Evolutionary conservation across 2,113 vertebrate species (phyloP).

Genomic region (Pyrgilauda ruficollis): DNA sequence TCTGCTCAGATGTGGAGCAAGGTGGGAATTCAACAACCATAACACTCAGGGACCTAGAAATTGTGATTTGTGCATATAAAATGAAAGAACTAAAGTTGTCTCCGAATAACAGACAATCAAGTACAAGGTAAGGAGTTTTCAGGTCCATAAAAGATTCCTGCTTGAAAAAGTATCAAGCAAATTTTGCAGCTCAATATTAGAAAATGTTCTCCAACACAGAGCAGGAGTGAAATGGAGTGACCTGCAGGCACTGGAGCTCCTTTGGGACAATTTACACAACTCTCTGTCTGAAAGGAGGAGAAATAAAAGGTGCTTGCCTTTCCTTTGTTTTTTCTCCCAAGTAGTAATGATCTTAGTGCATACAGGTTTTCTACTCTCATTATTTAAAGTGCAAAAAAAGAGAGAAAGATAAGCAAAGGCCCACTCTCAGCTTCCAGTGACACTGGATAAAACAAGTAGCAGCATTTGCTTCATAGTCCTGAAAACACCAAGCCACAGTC

Average conservation of each 20-base stretch:
- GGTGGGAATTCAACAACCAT: background rate
- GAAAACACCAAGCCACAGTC: background rate
- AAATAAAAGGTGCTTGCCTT: background rate
- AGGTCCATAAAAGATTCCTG: background rate
- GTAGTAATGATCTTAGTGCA: accelerated
- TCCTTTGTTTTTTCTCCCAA: background rate
- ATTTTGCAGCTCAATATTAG: background rate
- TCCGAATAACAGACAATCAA: background rate
- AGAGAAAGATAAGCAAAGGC: background rate
- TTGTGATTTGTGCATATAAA: background rate
- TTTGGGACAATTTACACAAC: background rate
- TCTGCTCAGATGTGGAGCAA: background rate
- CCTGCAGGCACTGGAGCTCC: background rate
- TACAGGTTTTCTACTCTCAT: background rate
- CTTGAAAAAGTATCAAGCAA: background rate
- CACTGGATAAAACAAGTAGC: background rate
- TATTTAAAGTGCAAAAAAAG: background rate
- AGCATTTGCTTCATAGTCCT: background rate
- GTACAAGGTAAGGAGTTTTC: background rate
- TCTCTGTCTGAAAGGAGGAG: background rate
- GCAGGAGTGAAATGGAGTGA: background rate
- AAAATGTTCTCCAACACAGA: background rate
- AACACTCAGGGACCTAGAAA: background rate
- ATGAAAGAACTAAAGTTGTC: background rate
- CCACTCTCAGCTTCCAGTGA: background rate